Evolutionary conservation across 64 coral and sea anemone species (phyloP), one percentile per base, ranked within the genome.

Genomic region (Catalaphyllia jardinei): DNA sequence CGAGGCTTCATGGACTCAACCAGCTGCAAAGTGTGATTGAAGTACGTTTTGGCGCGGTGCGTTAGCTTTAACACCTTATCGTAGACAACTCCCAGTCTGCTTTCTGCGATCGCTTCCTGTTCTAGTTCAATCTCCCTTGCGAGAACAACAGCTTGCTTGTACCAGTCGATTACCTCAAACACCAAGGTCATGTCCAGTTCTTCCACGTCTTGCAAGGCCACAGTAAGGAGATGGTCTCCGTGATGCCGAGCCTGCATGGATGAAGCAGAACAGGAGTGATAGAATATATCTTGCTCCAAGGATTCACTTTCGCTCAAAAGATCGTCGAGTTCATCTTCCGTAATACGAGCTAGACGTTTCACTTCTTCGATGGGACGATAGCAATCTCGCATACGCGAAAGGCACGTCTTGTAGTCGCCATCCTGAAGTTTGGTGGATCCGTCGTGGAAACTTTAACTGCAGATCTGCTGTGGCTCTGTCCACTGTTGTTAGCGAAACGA

Each of bases 121-220:
- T 95, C 89, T 29, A 95, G 73, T 4, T 95, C 89, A 15, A 95
- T 27, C 50, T 95, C 94, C 19, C 94, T 60, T 46, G 94, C 91
- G 12, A 96, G 65, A 16, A 96, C 79, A 22, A 82, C 81, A 27
- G 94, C 94, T 57, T 88, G 86, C 60, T 96, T 96, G 67, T 92
- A 96, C 94, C 94, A 92, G 42, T 96, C 94, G 20, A 96, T 96
- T 18, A 93, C 94, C 57, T 96, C 91, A 75, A 88, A 96, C 46
- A 96, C 67, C 75, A 96, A 50, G 11, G 89, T 82, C 81, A 96
- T 60, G 57, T 96, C 86, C 17, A 93, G 72, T 35, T 93, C 87
- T 60, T 96, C 94, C 30, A 90, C 75, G n/a, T 96, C 61, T 28
- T 79, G 5, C 19, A 27, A 50, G 8, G 94, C 94, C 0, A 22